Base-by-base conservation (phyloP, 2,888 invertebrate genomes). In the Galerucella nymphaeae region DNA sequence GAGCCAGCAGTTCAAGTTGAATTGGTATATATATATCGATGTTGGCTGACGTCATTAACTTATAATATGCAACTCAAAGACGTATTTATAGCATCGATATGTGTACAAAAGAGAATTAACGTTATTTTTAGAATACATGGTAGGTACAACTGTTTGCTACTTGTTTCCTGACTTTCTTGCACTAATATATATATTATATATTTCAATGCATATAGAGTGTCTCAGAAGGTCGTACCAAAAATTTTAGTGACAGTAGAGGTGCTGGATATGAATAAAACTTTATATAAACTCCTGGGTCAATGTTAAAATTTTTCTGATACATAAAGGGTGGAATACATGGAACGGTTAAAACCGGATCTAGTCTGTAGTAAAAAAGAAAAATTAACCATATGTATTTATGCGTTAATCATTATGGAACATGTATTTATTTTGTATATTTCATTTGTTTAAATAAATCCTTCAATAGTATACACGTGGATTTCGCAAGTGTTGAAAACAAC, bases 11-110 rank as follows among this genome's bases (percentile, higher is more conserved):
- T 58, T 58, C n/a, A 58, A 30, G 61, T 62, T 42, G 61, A 74
- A 68, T 71, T 59, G 62, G 45, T 58, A 61, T 55, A 73, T 4
- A 30, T 38, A 61, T 55, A 73, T 73, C 66, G 71, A 75, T 74
- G 69, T 42, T 64, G 67, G 66, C 75, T 79, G 78, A 80, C 80
- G 80, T 80, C 80, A 80, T 66, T 59, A 77, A 75, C 75, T 75
- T 76, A 76, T 75, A 78, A 80, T 80, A 77, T 80, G 80, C 80
- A 80, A 79, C 77, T 77, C 74, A 75, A 38, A 77, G 72, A 77
- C 74, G 78, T 80, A 80, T 80, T 80, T 78, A 79, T 80, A 78
- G 77, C 74, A 58, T 74, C 77, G 74, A 80, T 77, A 77, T 79
- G 78, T 75, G 75, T 80, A 78, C 75, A 78, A 77, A 78, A 79